Evolutionary conservation across 2,888 invertebrate genomes (phyloP), one percentile per base, ranked within the genome.

Genomic region (Smittia aterrima): DNA sequence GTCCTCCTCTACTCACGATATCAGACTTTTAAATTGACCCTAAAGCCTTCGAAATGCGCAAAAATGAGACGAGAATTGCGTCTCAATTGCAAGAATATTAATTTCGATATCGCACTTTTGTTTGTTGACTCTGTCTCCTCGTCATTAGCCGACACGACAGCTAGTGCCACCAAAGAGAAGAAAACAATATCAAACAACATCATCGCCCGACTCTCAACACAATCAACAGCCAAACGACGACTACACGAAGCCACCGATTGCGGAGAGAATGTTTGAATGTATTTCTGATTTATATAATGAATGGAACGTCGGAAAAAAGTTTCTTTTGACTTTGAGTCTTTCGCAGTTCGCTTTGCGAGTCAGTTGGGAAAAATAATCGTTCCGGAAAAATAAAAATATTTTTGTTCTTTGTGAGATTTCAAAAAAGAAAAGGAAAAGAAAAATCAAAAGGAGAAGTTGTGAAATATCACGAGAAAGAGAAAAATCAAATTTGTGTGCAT

Each of bases 301-400:
- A 72, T 72, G 72, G 72, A 72, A 72, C 72, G 25, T 72, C 72
- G 72, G 62, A 40, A 72, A 72, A 62, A 72, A 72, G 72, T 72
- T 72, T 72, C 72, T 72, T 72, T 72, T 72, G 72, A 72, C 72
- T 72, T 72, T 72, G 62, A 72, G 72, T 72, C 72, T 72, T 54
- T 62, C 20, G 62, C 72, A 72, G 72, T 72, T 62, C 72, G 72
- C 58, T 54, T 58, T 16, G 72, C 72, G 20, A 72, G 54, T 38
- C 72, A 72, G 72, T 72, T 72, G 72, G 54, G 40, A 72, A 40
- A 72, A 62, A 40, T 16, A 40, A 58, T 72, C 58, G 54, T 62
- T 38, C 38, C 62, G 24, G 27, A 62, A 27, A 27, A 66, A 24
- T 20, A 20, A 13, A 11, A 62, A 53, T 27, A 66, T 32, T n/a